Percentiles rank a stretch among this genome's conserved stretches.
Evolutionary conservation across 2,113 vertebrate species (phyloP).

Genomic region (Phodopus roborovskii): DNA sequence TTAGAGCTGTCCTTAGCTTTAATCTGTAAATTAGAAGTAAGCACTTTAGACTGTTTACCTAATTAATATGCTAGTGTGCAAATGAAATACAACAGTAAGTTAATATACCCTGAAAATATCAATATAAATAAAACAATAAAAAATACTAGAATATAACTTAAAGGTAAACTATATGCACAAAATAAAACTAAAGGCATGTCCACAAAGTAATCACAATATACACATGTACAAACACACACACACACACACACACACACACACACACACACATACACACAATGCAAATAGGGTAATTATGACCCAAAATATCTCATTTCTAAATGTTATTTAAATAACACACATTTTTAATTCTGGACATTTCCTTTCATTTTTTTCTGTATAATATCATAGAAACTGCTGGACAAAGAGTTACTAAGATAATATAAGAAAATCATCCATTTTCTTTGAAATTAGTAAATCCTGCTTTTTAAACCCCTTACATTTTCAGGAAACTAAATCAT

Average conservation of each 20-base stretch:
- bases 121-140: slow-evolving; percentile 9
- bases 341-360: neutral
- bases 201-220: neutral
- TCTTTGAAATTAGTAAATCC: neutral
- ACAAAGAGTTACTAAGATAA: neutral
- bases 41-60: neutral
- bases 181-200: neutral
- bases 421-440: neutral
- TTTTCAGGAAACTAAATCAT: neutral
- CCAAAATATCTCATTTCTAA: neutral
- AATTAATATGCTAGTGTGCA: neutral
- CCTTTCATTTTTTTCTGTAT: neutral
- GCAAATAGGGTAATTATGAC: neutral
- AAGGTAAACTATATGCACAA: neutral
- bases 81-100: neutral
- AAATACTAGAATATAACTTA: neutral
- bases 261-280: neutral
- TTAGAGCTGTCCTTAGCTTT: neutral
- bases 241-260: neutral
- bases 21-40: neutral
- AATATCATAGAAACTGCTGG: fast-evolving
- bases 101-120: neutral
- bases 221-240: too few relatives aligned
- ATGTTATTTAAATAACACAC: neutral
- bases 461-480: neutral